These are phyloP conservation scores for Habrosyne pyritoides DNA, from an alignment of 2,888 invertebrate genomes.

Conservation along the genomic window DNA sequence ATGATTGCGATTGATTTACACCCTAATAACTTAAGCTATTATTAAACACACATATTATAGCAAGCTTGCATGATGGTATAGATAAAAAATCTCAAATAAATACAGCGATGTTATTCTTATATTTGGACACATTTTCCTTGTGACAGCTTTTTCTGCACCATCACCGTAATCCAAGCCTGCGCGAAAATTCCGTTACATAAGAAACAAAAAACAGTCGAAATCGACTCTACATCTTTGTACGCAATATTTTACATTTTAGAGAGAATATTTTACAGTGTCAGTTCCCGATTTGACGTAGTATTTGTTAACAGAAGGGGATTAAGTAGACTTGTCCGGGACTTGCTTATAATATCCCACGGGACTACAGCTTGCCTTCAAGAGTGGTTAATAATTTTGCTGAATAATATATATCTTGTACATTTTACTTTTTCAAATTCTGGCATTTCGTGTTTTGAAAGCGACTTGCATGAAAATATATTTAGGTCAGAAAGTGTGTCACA, in stretches of 20 bases:
- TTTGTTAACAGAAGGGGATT: slow-evolving; percentile 20
- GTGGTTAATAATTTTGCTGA: background rate
- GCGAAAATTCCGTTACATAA: no score
- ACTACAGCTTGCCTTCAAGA: background rate
- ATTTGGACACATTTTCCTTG: no score
- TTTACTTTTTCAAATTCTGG: background rate
- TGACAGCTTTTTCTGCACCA: no score
- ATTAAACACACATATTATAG: no score
- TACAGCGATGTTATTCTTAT: background rate
- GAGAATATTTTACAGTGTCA: slow-evolving; percentile 25
- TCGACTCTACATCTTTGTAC: background rate
- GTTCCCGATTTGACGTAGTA: slow-evolving; percentile 22
- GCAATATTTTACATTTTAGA: slow-evolving; percentile 18
- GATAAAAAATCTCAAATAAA: background rate
- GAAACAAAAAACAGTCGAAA: background rate
- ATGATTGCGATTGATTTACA: no score
- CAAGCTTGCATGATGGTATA: no score
- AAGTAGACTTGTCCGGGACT: slow-evolving; percentile 9
- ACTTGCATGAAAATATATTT: background rate
- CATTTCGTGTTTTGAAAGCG: background rate
- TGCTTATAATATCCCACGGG: background rate
- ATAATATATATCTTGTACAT: background rate
- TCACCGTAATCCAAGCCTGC: no score
- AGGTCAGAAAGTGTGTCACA: background rate
- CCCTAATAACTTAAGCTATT: no score